Evolutionary conservation across 2,113 vertebrate genomes (phyloP).

Genomic region (Prionailurus bengalensis): DNA sequence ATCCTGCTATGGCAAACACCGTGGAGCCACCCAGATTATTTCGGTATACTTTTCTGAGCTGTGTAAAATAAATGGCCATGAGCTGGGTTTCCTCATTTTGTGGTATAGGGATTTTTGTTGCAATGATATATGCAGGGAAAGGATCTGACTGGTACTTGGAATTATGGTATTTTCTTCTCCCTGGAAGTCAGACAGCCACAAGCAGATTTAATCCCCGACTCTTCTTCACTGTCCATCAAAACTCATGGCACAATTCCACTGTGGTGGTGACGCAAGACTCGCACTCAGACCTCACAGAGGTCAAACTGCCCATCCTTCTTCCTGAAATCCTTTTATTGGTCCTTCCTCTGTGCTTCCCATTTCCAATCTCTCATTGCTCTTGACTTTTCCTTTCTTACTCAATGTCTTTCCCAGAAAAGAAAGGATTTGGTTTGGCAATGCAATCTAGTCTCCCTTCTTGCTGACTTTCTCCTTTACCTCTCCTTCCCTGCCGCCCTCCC

Average conservation of each 20-base stretch:
- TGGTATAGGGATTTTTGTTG: not conserved
- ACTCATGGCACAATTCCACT: not conserved
- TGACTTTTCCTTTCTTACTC: not conserved
- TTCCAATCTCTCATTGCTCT: not conserved
- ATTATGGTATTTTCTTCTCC: not conserved
- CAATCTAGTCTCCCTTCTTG: not conserved
- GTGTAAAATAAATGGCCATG: not conserved
- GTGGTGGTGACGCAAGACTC: not conserved
- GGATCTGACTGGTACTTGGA: not conserved
- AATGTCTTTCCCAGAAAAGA: not conserved
- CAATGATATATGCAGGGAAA: not conserved
- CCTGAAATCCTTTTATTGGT: not conserved
- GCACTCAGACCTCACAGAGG: not conserved
- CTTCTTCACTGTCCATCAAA: not conserved
- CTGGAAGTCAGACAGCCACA: not conserved
- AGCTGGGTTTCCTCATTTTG: not conserved
- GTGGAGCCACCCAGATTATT: not conserved
- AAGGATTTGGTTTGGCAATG: not conserved
- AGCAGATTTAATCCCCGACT: not conserved
- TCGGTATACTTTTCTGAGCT: not conserved
- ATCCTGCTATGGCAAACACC: not conserved
- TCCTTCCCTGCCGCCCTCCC: too few relatives aligned
- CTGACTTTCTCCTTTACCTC: not conserved
- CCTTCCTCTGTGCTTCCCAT: not conserved
- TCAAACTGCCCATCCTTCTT: not conserved